Evolutionary conservation across 2,888 invertebrate genomes (phyloP), one percentile per base, ranked within the genome.

Genomic region (Crocallis elinguaria): DNA sequence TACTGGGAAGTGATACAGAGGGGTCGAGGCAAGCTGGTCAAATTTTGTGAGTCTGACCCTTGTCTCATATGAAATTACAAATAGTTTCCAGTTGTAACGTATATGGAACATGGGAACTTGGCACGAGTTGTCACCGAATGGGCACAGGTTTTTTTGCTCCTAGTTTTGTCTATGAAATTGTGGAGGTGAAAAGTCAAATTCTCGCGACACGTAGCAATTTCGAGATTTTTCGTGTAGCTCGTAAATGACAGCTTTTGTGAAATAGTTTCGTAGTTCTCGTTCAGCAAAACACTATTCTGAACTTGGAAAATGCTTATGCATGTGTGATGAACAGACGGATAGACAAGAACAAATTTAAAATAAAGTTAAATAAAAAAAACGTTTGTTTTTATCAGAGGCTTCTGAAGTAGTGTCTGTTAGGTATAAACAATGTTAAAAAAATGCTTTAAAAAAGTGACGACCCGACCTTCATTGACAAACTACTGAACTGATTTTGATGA

Each of bases 51-150:
- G 56, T 35, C 52, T 57, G 52, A 66, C 63, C 61, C 63, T 58
- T 51, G 63, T 65, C 61, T 61, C 50, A 49, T 66, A 63, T 66
- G 65, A 66, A 63, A 66, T 63, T 66, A 66, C 65, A 66, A 66
- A 58, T 57, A 62, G 62, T 62, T 65, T 51, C n/a, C 52, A 52
- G 51, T 48, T 49, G 54, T 62, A 57, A 56, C 42, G 36, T 54
- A 48, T 48, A 44, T 49, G 27, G 14, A 39, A 13, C 43, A 37
- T 39, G 17, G 19, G 32, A 39, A 55, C 43, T 49, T 42, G 39
- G 49, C 16, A 12, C 16, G 11, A 44, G 23, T 33, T 39, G 17
- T 36, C 37, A 23, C 49, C 9, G 12, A 25, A 11, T 19, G 12
- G 19, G 3, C 3, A 9, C 9, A 23, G 6, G 21, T 23, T 48